phyloP scores from a whole-genome alignment of 2,888 invertebrate genomes.

The Craniophora ligustri region DNA sequence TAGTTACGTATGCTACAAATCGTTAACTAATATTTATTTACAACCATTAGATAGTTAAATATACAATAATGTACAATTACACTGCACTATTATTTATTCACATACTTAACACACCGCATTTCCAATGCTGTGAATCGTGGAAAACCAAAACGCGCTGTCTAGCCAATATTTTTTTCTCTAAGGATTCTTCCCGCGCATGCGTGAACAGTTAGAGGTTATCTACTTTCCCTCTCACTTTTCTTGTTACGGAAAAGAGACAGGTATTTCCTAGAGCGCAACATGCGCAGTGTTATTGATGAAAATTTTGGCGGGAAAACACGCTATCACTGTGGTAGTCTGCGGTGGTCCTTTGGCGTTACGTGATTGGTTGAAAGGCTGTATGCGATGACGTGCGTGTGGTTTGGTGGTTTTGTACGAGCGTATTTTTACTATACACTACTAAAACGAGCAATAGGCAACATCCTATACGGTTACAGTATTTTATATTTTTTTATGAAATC shows the following conservation, averaged over 20 bases:
- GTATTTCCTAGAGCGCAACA: constrained; percentile 65
- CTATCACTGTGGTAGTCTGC: constrained; percentile 33
- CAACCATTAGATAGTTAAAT: constrained; percentile 42
- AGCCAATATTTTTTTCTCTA: constrained; percentile 51
- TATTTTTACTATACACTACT: not conserved
- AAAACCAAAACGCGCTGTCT: constrained; percentile 58
- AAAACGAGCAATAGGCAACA: constrained; percentile 12
- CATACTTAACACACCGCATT: constrained; percentile 67
- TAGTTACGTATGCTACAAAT: constrained; percentile 40
- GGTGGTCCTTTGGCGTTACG: constrained; percentile 36
- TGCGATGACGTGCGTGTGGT: constrained; percentile 8
- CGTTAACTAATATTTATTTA: constrained; percentile 44
- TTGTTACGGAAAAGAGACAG: constrained; percentile 62
- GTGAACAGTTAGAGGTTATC: constrained; percentile 74
- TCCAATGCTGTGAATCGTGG: constrained; percentile 48
- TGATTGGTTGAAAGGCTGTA: constrained; percentile 44
- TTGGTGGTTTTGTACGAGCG: constrained; percentile 4
- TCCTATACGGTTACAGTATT: not conserved
- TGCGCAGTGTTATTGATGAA: constrained; percentile 86
- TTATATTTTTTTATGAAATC: not conserved
- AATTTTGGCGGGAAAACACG: constrained; percentile 77
- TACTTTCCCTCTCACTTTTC: constrained; percentile 62
- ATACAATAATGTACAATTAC: constrained; percentile 51
- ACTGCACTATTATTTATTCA: constrained; percentile 56
- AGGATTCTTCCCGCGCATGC: constrained; percentile 74